Conservation (phyloP, 2,113 vertebrate genomes). For the Ursus arctos region DNA sequence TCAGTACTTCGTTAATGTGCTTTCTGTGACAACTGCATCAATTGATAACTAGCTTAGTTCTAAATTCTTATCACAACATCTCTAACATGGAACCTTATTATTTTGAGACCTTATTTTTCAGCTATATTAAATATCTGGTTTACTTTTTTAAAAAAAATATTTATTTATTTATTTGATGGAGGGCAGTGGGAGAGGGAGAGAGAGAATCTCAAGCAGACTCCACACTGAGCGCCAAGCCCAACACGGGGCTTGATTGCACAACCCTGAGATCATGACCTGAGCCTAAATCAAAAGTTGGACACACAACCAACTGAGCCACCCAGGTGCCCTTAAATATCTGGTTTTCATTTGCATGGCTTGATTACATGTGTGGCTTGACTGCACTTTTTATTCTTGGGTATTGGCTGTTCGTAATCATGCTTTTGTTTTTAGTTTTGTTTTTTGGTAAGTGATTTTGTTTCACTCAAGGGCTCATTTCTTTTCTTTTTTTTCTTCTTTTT, state of each 20-base stretch:
- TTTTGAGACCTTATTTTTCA: background rate
- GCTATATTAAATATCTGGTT: background rate
- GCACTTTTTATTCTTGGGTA: background rate
- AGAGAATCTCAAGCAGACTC: background rate
- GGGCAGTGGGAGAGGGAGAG: background rate
- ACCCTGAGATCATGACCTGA: background rate
- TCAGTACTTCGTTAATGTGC: background rate
- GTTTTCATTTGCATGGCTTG: constrained; percentile 22
- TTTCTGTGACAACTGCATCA: background rate
- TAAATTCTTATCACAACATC: background rate
- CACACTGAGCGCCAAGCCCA: background rate
- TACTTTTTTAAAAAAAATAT: background rate
- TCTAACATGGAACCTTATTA: background rate
- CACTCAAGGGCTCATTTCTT: constrained; percentile 12
- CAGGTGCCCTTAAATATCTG: background rate
- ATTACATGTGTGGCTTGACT: background rate
- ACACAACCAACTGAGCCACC: background rate
- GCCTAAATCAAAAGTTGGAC: background rate
- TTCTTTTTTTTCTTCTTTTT: background rate
- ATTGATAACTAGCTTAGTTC: background rate
- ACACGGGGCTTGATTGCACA: background rate
- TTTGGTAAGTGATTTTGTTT: background rate
- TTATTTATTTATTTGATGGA: background rate
- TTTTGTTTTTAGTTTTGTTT: constrained; percentile 4
- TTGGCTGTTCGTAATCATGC: background rate